Percentiles rank a stretch among this genome's conserved stretches.
These are phyloP conservation scores for Poicephalus meyeri DNA, from an alignment of 2,113 vertebrate genomes.

Conservation along the genomic window DNA sequence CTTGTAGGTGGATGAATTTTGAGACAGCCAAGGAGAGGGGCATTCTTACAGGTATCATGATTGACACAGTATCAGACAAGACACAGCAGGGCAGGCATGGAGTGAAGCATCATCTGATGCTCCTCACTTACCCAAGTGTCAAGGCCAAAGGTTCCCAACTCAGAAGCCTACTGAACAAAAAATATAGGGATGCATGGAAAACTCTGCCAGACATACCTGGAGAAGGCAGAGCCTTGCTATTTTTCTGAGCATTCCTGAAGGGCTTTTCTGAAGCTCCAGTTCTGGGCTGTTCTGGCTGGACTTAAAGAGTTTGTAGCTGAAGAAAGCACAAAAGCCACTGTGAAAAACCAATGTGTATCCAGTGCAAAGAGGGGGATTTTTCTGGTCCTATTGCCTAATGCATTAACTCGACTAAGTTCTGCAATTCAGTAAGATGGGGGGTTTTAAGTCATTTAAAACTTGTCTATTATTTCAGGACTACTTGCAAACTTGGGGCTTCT, in stretches of 20 bases:
- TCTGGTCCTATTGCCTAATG: neutral
- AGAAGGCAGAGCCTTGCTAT: neutral
- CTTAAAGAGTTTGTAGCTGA: neutral
- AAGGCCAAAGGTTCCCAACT: neutral
- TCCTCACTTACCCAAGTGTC: neutral
- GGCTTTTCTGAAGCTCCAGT: neutral
- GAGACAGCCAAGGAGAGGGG: neutral
- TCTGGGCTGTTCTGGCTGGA: neutral
- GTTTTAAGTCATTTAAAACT: neutral
- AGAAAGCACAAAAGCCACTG: neutral
- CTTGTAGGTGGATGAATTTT: neutral
- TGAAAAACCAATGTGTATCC: neutral
- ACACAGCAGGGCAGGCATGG: neutral
- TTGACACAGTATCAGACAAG: neutral
- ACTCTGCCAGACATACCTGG: neutral
- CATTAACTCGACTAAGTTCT: neutral
- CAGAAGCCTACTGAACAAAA: neutral
- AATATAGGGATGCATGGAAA: neutral
- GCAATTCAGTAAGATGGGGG: neutral
- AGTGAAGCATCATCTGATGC: neutral
- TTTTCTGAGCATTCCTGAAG: neutral
- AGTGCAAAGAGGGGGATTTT: neutral
- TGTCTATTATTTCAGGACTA: neutral
- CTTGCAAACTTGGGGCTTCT: neutral
- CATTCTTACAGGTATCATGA: neutral